phyloP scores from a whole-genome alignment of 2,113 vertebrate species.

The Dolichotis patagonum region DNA sequence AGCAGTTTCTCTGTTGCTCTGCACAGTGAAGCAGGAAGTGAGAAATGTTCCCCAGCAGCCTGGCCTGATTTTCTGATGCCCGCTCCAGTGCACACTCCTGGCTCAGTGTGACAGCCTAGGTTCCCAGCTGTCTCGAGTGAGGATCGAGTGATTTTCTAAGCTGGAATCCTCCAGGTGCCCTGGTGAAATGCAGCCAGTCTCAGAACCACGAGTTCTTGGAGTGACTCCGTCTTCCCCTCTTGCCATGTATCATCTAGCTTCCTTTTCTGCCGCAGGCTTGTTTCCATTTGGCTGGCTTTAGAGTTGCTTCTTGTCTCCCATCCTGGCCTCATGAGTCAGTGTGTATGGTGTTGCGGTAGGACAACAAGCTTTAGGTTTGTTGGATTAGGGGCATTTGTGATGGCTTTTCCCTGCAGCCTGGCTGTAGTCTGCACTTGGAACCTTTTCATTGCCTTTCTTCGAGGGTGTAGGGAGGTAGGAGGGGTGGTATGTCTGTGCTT shows the following conservation, averaged over 20 bases:
- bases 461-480: neutral
- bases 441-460: neutral
- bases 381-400: accelerated
- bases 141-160: neutral
- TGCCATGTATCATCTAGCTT: accelerated
- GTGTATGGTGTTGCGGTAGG: neutral
- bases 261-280: neutral
- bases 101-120: neutral
- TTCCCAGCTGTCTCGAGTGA: neutral
- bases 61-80: neutral
- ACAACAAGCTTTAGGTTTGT: neutral
- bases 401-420: neutral
- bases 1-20: neutral
- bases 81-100: neutral
- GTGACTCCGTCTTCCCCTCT: neutral
- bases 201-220: accelerated
- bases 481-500: neutral
- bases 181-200: neutral
- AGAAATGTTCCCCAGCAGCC: neutral
- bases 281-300: neutral
- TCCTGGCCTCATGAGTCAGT: accelerated
- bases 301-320: neutral
- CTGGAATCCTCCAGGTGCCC: neutral
- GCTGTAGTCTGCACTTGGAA: accelerated
- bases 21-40: neutral